A percentile compares a stretch with the other conserved stretches of the same genome.
These are phyloP conservation scores for Otus sunia DNA, from an alignment of 2,113 vertebrate species.

Conservation along the genomic window DNA sequence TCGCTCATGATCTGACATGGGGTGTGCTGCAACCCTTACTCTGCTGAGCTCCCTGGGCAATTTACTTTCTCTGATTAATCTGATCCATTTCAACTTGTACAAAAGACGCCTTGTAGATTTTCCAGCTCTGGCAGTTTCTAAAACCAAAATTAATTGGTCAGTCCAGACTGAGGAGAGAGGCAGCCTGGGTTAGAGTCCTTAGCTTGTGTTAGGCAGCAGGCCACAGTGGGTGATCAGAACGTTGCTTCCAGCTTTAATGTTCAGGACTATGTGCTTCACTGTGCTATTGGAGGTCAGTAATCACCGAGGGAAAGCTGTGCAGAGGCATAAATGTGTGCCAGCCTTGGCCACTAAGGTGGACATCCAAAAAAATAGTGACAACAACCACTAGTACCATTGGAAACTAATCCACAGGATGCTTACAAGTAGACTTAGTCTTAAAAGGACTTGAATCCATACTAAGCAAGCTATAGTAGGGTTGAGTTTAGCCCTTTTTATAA, in stretches of 20 bases:
- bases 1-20: background rate
- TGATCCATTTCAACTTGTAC: background rate
- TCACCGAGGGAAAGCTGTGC: background rate
- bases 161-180: background rate
- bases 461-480: background rate
- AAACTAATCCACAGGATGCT: background rate
- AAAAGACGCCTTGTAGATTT: background rate
- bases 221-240: background rate
- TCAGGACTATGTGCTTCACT: background rate
- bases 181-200: background rate
- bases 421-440: background rate
- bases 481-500: background rate
- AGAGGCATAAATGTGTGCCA: background rate
- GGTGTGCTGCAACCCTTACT: background rate
- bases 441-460: background rate
- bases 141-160: background rate
- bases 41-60: background rate
- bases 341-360: background rate
- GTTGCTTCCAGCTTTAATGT: background rate
- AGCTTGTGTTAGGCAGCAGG: background rate
- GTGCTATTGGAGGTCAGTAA: background rate
- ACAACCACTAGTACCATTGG: background rate
- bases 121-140: background rate
- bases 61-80: background rate
- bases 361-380: background rate